Base-by-base conservation (phyloP, 2,797 vertebrate genomes). In the Hippoglossus hippoglossus region DNA sequence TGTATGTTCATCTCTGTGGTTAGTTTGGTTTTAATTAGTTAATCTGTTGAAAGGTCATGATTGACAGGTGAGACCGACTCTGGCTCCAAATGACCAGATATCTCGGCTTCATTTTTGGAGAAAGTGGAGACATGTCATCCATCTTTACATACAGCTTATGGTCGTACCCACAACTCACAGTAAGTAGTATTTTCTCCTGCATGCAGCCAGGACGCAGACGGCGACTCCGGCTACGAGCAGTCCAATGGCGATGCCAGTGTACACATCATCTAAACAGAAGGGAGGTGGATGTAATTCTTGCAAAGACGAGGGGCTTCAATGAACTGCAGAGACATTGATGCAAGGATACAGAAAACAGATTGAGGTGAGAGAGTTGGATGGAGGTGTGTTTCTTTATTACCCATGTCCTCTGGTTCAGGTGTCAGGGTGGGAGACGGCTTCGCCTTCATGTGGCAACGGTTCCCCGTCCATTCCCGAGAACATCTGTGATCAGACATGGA, bases 401-500 rank as follows among this genome's bases (percentile, higher is more conserved):
- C 89, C 63, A 74, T 86, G 78, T 92, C 83, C 46, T 86, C 77
- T 15, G 78, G 80, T 70, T 44, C 52, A 2, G 90, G 79, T 1
- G 82, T 47, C 2, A 68, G 5, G 6, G 90, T n/a, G 46, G 90
- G 75, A 7, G 82, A 41, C 3, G 88, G 88, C 12, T 93, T 92
- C 76, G 83, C 67, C 36, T 54, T 93, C 81, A 96, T 71, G 28
- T 97, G 95, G 79, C 97, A 98, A 50, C 95, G 94, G 78, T 96
- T 97, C 83, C 96, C 96, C 18, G 87, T 93, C 97, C 96, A 98
- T 62, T 90, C 92, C 53, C 89, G 83, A 55, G 22, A 21, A 91
- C 97, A 98, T 65, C 97, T 99, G 88, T 67, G 85, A 67, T 28
- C 50, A 79, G 5, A 25, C 1, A 64, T 67, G 53, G 5, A 64